Base-by-base conservation (phyloP, 1,140 invertebrate genomes). In the Micrasema minimum region DNA sequence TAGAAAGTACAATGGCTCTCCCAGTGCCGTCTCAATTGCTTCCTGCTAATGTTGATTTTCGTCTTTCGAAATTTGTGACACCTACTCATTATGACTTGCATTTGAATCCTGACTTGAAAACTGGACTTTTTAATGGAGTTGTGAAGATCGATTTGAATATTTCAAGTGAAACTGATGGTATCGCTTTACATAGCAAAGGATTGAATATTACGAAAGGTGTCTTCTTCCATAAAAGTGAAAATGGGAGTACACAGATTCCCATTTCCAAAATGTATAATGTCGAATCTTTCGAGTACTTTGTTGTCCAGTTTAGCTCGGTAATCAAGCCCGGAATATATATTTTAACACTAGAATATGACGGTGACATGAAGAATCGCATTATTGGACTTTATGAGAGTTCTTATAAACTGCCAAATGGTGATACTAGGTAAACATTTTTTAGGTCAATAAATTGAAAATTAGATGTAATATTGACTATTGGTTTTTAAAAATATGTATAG, bases 331-430 rank as follows among this genome's bases (percentile, higher is more conserved):
- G 89, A 14, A 80, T 84, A n/a, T 92, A 93, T 71, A 81, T 85
- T 48, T 77, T 93, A 12, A 80, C 78, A 2, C 72, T 93, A n/a
- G 82, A 88, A 45, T 95, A 93, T 72, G 83, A 85, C 64, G 93
- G 93, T 7, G 88, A 83, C 10, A 79, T 94, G 12, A 82, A 81
- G 1, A 84, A 89, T 50, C 87, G 88, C 77, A 91, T 93, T 65
- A 88, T 90, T 16, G 94, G 94, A 1, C 90, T 96, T 75, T 96
- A 96, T 79, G 87, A 88, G 46, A 94, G 92, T 78, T 85, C 82
- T 23, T 95, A 96, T 45, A 88, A 90, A 75, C 78, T 79, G 67
- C 71, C 80, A 38, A 83, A 78, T 0, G 89, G 89, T 76, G 78
- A 85, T 77, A 86, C 78, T n/a, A 88, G 89, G 90, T 92, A 48